Percentiles rank a stretch among this genome's conserved stretches.
Evolutionary conservation across 30 jellyfish, hydroid and myxozoan species (phyloP).

Genomic region (Hydractinia echinata): DNA sequence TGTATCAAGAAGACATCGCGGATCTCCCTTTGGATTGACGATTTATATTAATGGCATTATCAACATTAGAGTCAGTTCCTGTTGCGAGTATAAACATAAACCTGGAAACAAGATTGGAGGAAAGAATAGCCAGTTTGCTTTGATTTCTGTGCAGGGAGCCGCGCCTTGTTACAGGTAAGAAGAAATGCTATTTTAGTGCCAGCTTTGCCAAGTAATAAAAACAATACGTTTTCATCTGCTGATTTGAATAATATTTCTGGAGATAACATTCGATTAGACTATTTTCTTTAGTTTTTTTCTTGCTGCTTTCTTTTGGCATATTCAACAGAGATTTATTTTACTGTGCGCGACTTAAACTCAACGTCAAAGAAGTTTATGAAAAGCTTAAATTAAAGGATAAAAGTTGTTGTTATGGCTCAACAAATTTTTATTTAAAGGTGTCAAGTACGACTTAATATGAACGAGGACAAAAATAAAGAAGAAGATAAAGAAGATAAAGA

Average conservation of each 20-base stretch:
- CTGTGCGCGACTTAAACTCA: too few relatives aligned
- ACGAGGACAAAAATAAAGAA: not conserved
- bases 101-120: conserved; percentile 96
- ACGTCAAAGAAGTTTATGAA: too few relatives aligned
- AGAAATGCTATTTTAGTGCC: too few relatives aligned
- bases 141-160: conserved; percentile 81
- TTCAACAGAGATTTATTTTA: too few relatives aligned
- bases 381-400: too few relatives aligned
- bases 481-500: not conserved
- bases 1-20: conserved; percentile 94
- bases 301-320: too few relatives aligned
- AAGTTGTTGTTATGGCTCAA: too few relatives aligned
- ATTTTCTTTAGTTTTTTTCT: too few relatives aligned
- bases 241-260: too few relatives aligned
- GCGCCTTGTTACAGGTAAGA: conserved; percentile 93
- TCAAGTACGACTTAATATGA: conserved; percentile 11
- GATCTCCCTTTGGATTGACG: conserved; percentile 93
- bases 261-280: too few relatives aligned
- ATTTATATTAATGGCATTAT: conserved; percentile 72
- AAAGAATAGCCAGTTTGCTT: conserved; percentile 69
- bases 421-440: not conserved
- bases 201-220: too few relatives aligned
- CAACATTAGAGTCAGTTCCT: conserved; percentile 79
- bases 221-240: too few relatives aligned
- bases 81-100: conserved; percentile 91